Percentiles rank a stretch among this genome's conserved stretches.
These are phyloP conservation scores for Halichondria panicea DNA, from an alignment of 37 sponge, comb jelly and placozoan species.

Conservation along the genomic window DNA sequence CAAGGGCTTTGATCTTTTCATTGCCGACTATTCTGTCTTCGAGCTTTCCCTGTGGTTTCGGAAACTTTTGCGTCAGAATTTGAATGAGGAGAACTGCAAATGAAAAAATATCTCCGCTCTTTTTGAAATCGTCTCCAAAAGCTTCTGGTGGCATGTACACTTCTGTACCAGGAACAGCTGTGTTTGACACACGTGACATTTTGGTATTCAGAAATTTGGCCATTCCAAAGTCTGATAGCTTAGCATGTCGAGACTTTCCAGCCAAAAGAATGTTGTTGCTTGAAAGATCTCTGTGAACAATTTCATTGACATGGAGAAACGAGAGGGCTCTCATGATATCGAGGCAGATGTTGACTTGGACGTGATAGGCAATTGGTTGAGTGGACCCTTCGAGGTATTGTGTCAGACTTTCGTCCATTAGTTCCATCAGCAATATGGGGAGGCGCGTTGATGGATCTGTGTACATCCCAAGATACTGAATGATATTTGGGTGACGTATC, in stretches of 20 bases:
- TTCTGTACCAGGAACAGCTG: constrained; percentile 25
- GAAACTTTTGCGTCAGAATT: constrained; percentile 31
- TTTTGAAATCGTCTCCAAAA: neutral
- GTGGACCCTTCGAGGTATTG: constrained; percentile 26
- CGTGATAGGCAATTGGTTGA: neutral
- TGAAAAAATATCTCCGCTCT: constrained; percentile 47
- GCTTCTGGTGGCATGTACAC: constrained; percentile 70
- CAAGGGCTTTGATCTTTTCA: neutral
- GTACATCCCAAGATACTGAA: constrained; percentile 24
- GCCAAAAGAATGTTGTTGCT: constrained; percentile 49
- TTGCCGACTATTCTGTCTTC: neutral
- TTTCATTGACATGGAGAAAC: constrained; percentile 33
- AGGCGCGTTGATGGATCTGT: neutral
- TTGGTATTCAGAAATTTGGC: constrained; percentile 8
- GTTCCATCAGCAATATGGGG: constrained; percentile 42
- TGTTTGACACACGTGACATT: neutral
- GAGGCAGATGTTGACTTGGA: constrained; percentile 19
- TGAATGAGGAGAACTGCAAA: constrained; percentile 39
- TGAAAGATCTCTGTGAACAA: constrained; percentile 37
- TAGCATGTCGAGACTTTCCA: constrained; percentile 9
- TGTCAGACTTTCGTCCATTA: constrained; percentile 57
- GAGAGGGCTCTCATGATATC: constrained; percentile 19
- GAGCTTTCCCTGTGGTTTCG: constrained; percentile 11
- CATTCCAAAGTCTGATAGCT: constrained; percentile 56
- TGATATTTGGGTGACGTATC: constrained; percentile 44